Conservation (phyloP, 2,888 invertebrate species). For the Phymatocera aterrima region DNA sequence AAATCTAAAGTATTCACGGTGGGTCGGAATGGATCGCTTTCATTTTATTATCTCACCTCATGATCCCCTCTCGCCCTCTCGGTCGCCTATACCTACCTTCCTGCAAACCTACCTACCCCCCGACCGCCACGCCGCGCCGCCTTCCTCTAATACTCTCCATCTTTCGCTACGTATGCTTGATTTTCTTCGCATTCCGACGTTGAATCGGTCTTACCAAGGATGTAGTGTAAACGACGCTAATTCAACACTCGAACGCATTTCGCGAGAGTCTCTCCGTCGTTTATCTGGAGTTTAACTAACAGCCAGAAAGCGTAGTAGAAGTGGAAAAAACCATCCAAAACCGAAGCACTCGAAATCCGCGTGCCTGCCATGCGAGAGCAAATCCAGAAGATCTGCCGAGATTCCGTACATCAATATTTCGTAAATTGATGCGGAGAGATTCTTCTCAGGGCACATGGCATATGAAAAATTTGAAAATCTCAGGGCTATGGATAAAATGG, state of each 20-base stretch:
- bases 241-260: background rate
- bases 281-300: conserved; percentile 17
- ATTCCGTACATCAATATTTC: no score
- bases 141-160: conserved; percentile 14
- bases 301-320: background rate
- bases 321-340: no score
- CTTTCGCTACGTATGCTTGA: background rate
- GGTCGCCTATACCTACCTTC: background rate
- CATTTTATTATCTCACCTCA: conserved; percentile 63
- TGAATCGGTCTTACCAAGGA: conserved; percentile 10
- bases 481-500: no score
- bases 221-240: conserved; percentile 20
- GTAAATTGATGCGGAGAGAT: no score
- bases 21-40: conserved; percentile 62
- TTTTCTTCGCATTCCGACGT: conserved; percentile 26
- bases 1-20: conserved; percentile 39
- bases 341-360: no score
- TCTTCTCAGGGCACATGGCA: no score
- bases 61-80: conserved; percentile 50
- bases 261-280: background rate
- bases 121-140: no score
- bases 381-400: no score
- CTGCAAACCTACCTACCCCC: no score
- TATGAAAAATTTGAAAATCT: no score
- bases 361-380: no score